Evolutionary conservation across 2,113 vertebrate species (phyloP).

Genomic region (Labrus mixtus): DNA sequence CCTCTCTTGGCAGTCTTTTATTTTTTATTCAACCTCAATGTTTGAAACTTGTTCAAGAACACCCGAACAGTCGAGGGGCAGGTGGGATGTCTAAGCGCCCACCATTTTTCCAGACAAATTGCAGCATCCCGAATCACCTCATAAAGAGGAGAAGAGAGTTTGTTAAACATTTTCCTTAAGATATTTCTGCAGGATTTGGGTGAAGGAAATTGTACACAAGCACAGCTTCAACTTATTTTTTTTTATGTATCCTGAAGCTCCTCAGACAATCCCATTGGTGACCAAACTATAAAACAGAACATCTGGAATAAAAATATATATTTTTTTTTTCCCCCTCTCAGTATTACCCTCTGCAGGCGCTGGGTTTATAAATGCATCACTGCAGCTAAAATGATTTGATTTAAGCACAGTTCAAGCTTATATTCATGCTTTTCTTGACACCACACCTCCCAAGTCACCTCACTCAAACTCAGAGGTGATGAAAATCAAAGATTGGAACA

Average conservation of each 20-base stretch:
- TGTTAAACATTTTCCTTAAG: neutral
- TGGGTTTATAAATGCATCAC: neutral
- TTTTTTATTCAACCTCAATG: constrained; percentile 28
- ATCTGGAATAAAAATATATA: no score
- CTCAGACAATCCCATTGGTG: neutral
- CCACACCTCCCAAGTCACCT: neutral
- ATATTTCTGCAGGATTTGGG: neutral
- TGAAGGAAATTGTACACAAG: neutral
- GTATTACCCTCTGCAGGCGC: neutral
- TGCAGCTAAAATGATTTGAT: neutral
- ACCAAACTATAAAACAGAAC: neutral
- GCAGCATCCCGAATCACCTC: neutral
- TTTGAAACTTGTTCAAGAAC: constrained; percentile 5
- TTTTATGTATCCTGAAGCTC: neutral
- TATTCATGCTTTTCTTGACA: neutral
- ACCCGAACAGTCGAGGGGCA: neutral
- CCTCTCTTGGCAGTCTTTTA: constrained; percentile 20
- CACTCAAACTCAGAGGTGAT: neutral
- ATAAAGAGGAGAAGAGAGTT: neutral
- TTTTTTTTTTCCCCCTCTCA: no score
- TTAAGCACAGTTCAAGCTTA: neutral
- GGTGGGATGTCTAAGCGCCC: neutral
- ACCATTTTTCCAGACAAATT: neutral
- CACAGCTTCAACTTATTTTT: neutral
- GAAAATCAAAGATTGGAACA: neutral